Base-by-base conservation (phyloP, 2,888 invertebrate species). In the Hydriomena furcata region DNA sequence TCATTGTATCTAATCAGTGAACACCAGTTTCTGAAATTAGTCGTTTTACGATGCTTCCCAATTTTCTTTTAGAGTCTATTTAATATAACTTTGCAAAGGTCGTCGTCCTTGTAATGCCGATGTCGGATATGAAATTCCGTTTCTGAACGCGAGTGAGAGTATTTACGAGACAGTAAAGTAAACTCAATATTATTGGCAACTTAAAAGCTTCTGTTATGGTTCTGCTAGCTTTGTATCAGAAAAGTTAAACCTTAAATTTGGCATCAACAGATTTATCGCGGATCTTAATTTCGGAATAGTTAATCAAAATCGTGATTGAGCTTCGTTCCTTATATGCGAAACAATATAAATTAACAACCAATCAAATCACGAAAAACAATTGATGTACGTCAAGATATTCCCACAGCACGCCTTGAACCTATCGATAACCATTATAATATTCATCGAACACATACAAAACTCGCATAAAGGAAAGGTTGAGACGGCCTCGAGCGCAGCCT, bases 401-500 rank as follows among this genome's bases (percentile, higher is more conserved):
- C 66, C 68, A 68, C 61, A 55, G 37, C 60, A 43, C 58, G 52
- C 71, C 72, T 73, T 74, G 71, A 73, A 76, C 71, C 72, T 66
- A 73, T 74, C 73, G 69, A 72, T 68, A 68, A 62, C 65, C 65
- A 61, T 65, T 59, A 65, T 68, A 60, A 66, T 63, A 71, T 63
- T 60, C 65, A 54, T 64, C 62, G 63, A 62, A 62, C 61, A 71
- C 65, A 56, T 50, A 52, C 55, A 38, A 54, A 48, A 49, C 41
- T 46, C 46, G 52, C 48, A 42, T 72, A 76, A 72, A 79, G 72
- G 72, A 81, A 79, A 81, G 79, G 80, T 75, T 69, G 68, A 69
- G 68, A 56, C 61, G 78, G 73, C 85, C 85, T 86, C 77, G 84
- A 65, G 50, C 55, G 52, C 61, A 63, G 67, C 67, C 66, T 66